Evolutionary conservation across 2,113 vertebrate species (phyloP).

Genomic region (Vulpes vulpes): DNA sequence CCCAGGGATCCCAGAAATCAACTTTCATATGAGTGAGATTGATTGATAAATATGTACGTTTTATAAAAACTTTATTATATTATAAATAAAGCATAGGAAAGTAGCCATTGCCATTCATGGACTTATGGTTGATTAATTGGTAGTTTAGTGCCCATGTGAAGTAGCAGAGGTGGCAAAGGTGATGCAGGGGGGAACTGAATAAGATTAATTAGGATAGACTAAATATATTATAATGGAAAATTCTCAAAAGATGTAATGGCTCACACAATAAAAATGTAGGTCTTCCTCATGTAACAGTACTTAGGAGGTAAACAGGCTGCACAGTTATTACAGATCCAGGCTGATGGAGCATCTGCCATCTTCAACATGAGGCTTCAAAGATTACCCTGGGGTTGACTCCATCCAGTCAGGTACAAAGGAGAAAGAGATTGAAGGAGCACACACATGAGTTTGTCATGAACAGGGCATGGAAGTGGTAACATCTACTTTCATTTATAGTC

Average conservation of each 20-base stretch:
- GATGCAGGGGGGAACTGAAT: not conserved
- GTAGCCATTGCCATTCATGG: not conserved
- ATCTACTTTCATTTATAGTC: not conserved
- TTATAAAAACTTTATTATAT: too few species aligned
- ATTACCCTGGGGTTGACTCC: not conserved
- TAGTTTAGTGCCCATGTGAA: not conserved
- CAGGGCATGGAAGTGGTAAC: not conserved
- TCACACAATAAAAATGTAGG: not conserved
- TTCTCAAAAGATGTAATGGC: not conserved
- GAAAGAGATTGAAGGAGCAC: too few species aligned
- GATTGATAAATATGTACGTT: not conserved
- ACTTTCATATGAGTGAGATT: not conserved
- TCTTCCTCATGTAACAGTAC: not conserved
- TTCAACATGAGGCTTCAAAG: not conserved
- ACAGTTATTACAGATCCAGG: not conserved
- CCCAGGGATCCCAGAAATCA: not conserved
- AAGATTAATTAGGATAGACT: not conserved
- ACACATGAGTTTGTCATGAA: not conserved
- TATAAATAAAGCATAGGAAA: not conserved
- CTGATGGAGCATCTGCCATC: not conserved
- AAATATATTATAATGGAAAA: not conserved
- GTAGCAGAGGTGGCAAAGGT: not conserved
- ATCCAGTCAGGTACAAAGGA: not conserved
- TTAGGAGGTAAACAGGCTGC: not conserved
- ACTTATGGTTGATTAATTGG: not conserved